Percentiles rank a stretch among this genome's conserved stretches.
Evolutionary conservation across 2,113 vertebrate genomes (phyloP).

Genomic region (Phoenicopterus ruber): DNA sequence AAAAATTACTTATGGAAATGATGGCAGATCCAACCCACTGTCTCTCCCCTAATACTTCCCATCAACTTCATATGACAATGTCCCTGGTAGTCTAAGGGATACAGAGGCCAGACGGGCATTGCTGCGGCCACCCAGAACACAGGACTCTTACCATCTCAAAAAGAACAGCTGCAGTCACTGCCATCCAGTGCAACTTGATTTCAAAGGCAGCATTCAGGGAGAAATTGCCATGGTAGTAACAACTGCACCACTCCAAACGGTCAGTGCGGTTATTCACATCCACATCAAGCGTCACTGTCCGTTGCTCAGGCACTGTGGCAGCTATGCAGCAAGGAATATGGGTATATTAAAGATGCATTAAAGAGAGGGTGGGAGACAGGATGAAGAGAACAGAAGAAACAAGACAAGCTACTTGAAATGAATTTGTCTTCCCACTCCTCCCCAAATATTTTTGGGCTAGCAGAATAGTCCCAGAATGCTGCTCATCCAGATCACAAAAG

Average conservation of each 20-base stretch:
- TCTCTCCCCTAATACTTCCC: background rate
- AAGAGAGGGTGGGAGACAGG: background rate
- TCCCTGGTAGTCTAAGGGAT: background rate
- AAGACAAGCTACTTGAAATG: background rate
- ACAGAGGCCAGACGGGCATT: background rate
- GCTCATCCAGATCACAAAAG: background rate
- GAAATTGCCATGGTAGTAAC: conserved; percentile 96
- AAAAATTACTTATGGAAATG: background rate
- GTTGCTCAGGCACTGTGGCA: conserved; percentile 93
- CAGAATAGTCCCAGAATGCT: conserved; percentile 23
- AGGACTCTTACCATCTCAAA: conserved; percentile 91
- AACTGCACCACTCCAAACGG: conserved; percentile 95
- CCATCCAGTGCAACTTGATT: conserved; percentile 99
- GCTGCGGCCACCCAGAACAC: background rate
- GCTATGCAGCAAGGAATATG: conserved; percentile 64
- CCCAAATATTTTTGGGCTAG: background rate
- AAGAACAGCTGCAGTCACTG: conserved; percentile 91
- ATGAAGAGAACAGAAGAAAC: background rate
- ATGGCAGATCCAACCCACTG: background rate
- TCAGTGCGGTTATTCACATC: conserved; percentile 95
- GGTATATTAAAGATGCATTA: background rate
- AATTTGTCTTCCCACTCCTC: background rate
- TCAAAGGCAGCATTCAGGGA: conserved; percentile 91
- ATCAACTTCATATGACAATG: background rate
- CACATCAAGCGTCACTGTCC: conserved; percentile 92